Percentiles rank a stretch among this genome's conserved stretches.
Conservation (phyloP, 2,888 invertebrate genomes). For the Dynastes tityus region DNA sequence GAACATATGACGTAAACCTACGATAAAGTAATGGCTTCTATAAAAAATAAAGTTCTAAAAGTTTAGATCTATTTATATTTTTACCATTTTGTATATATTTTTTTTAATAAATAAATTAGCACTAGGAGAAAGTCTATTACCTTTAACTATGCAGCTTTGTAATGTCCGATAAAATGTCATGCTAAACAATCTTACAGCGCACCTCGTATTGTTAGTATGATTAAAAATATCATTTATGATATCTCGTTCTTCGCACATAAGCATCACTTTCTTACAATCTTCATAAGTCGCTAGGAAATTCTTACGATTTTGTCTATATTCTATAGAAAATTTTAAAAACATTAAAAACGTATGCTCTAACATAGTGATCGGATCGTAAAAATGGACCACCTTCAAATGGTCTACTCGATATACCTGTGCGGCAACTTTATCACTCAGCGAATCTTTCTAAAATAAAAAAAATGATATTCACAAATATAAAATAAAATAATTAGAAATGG, state of each 20-base stretch:
- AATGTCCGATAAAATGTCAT: constrained; percentile 32
- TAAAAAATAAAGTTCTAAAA: no score
- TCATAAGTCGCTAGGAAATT: neutral
- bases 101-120: neutral
- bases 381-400: constrained; percentile 40
- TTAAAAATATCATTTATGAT: constrained; percentile 31
- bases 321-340: constrained; percentile 33
- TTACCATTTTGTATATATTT: neutral
- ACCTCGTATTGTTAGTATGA: constrained; percentile 28
- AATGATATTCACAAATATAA: neutral
- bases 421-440: neutral
- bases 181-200: constrained; percentile 48
- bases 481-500: neutral
- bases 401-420: constrained; percentile 42
- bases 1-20: no score
- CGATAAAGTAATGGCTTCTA: no score
- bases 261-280: constrained; percentile 29
- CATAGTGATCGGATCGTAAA: constrained; percentile 47
- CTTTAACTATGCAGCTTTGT: constrained; percentile 8
- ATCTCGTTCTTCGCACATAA: neutral
- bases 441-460: constrained; percentile 7
- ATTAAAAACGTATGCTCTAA: constrained; percentile 37
- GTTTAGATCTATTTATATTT: no score
- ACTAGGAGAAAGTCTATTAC: constrained; percentile 4
- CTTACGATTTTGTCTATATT: neutral